Evolutionary conservation across 2,113 vertebrate genomes (phyloP), one percentile per base, ranked within the genome.

Genomic region (Phalacrocorax carbo): DNA sequence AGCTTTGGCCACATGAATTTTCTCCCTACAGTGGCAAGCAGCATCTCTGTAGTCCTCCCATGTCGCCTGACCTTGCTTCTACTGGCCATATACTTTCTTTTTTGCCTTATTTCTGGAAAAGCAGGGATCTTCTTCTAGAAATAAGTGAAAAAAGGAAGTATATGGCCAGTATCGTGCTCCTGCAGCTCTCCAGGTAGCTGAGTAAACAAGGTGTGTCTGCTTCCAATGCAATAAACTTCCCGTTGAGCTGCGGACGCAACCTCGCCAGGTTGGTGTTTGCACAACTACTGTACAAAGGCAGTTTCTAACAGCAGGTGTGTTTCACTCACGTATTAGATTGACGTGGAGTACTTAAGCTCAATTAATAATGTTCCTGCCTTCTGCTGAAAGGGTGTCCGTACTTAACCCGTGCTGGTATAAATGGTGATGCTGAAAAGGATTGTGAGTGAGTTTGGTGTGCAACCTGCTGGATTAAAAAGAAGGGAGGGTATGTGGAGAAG

Each of bases 141-240:
- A 18, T 46, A 46, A 46, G 44, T 18, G 17, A 46, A 18, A 46
- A 46, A 46, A 46, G 44, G 17, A 46, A 46, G 44, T 46, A 46
- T 46, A 46, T 18, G 44, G 44, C 49, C 83, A 40, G 52, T 49
- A 42, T 48, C 36, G 32, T 66, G 20, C 71, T 83, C 80, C 80
- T 81, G 86, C 86, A 88, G 80, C 86, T 88, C 54, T 80, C 52
- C 86, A 48, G 76, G 76, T 64, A 42, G 75, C 80, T 79, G 66
- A 65, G 68, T 25, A 81, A 88, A 73, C 0, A 1, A 95, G 80
- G 62, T 66, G 91, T 61, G 90, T 44, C 84, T 32, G 71, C 66
- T 86, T 57, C 79, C 22, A 3, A 44, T 9, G 62, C 86, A 46
- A 1, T 71, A 88, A 92, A 75, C 22, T 82, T 90, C 64, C 86